A percentile compares a stretch with the other conserved stretches of the same genome.
Evolutionary conservation across 2,113 vertebrate species (phyloP).

Genomic region (Paedocypris sp.): DNA sequence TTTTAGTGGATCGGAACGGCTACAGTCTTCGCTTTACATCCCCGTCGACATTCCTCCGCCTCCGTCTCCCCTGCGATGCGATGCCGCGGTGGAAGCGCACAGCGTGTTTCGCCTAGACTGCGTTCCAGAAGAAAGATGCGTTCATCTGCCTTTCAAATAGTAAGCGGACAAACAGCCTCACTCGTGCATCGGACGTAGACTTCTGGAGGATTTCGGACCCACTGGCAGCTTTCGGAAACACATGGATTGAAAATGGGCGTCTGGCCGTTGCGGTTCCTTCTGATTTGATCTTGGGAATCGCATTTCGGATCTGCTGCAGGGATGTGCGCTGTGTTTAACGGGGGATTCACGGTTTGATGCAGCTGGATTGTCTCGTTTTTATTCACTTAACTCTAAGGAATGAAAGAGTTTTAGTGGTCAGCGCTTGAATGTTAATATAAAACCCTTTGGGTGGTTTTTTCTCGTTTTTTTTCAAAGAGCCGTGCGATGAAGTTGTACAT

Average conservation of each 20-base stretch:
- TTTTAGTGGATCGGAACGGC: constrained; percentile 15
- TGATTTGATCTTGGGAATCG: background rate
- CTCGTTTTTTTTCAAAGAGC: too few relatives aligned
- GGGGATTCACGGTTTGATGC: background rate
- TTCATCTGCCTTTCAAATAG: constrained; percentile 25
- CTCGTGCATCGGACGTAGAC: background rate
- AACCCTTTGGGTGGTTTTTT: too few relatives aligned
- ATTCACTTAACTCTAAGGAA: background rate
- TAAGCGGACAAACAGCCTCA: constrained; percentile 40
- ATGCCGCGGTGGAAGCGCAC: constrained; percentile 37
- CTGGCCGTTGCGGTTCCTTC: background rate
- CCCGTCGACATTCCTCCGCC: constrained; percentile 23
- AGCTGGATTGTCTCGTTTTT: background rate
- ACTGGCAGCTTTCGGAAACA: constrained; percentile 10
- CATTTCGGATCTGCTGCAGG: background rate
- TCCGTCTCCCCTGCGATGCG: constrained; percentile 40
- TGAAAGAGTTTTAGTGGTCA: too few relatives aligned
- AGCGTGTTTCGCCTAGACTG: constrained; percentile 37
- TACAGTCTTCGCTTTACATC: background rate
- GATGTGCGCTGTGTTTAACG: background rate
- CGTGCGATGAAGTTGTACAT: too few relatives aligned
- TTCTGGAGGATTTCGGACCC: too few relatives aligned
- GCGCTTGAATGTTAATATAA: too few relatives aligned
- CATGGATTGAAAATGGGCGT: background rate
- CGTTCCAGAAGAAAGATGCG: constrained; percentile 32